Base-by-base conservation (phyloP, 2,113 vertebrate species). In the Misgurnus mizolepis region DNA sequence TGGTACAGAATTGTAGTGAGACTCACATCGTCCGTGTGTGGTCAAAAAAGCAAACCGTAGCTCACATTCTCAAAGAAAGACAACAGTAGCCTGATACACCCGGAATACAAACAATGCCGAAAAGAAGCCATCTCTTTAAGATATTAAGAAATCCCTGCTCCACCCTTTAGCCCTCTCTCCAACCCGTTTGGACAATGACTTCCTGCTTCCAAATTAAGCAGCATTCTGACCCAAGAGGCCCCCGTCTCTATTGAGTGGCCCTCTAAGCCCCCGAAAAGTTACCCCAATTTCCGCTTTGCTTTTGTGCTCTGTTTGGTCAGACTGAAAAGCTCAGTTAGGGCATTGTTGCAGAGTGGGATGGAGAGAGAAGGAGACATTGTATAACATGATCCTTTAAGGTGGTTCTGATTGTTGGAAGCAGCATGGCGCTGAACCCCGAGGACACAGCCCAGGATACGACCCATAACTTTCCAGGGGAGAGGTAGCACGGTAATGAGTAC, bases 201-300 rank as follows among this genome's bases (percentile, higher is more conserved):
- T 84, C 82, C 82, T 80, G 81, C 82, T 86, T 86, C 81, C 81
- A 86, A 86, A 82, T 77, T 79, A 86, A 86, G 80, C 72, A 82
- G 82, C 82, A 72, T 80, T 81, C 84, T 82, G 84, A 82, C 80
- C 80, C 72, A 77, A 85, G 84, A 80, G 84, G 80, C 85, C 84
- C 82, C 82, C 47, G 80, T 74, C 85, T 84, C 58, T 82, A 82
- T 82, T 73, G 92, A 93, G 89, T 88, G 90, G 88, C 90, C 87
- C 89, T 85, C 80, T 69, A 78, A 94, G 92, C 93, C 93, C 92
- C 94, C 92, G 91, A 95, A 83, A 96, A 96, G 95, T 96, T 95
- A 95, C 95, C 95, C 93, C 94, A 95, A 96, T 96, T 96, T 96
- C 95, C 94, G 95, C 93, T 92, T 83, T 79, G 92, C 93, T 92